These are phyloP conservation scores for Pseudomyrmex sp. DNA, from an alignment of 1,140 invertebrate species.

Conservation along the genomic window DNA sequence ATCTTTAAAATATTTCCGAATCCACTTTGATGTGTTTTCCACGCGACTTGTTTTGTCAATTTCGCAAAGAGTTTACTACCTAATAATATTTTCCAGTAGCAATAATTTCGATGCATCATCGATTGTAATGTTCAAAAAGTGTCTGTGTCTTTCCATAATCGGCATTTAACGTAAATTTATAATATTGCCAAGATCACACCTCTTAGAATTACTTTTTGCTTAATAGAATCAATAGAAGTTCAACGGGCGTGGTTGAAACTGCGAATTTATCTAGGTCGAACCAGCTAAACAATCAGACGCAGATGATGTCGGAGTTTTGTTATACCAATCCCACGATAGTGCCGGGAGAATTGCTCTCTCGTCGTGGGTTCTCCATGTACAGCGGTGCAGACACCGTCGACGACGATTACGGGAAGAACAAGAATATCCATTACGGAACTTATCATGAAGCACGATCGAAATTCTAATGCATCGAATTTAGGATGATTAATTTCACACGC, in stretches of 20 bases:
- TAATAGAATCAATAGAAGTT: not conserved
- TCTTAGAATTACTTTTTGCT: slow-evolving; percentile 23
- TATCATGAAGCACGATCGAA: slow-evolving; percentile 76
- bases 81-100: no score
- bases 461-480: slow-evolving; percentile 68
- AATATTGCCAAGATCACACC: not conserved
- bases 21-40: not conserved
- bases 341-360: slow-evolving; percentile 79
- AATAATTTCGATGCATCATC: no score
- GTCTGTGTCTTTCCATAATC: not conserved
- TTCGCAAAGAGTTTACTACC: no score
- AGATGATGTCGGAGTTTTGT: slow-evolving; percentile 82
- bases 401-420: slow-evolving; percentile 71
- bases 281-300: slow-evolving; percentile 76
- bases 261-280: slow-evolving; percentile 77
- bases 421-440: slow-evolving; percentile 57
- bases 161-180: not conserved
- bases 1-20: not conserved
- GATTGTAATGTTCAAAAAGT: no score
- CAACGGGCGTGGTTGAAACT: slow-evolving; percentile 5
- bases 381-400: slow-evolving; percentile 73
- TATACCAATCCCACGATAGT: slow-evolving; percentile 82
- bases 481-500: not conserved
- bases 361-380: slow-evolving; percentile 82
- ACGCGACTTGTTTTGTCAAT: no score